Base-by-base conservation (phyloP, 2,888 invertebrate genomes). In the Cerastis leucographa region DNA sequence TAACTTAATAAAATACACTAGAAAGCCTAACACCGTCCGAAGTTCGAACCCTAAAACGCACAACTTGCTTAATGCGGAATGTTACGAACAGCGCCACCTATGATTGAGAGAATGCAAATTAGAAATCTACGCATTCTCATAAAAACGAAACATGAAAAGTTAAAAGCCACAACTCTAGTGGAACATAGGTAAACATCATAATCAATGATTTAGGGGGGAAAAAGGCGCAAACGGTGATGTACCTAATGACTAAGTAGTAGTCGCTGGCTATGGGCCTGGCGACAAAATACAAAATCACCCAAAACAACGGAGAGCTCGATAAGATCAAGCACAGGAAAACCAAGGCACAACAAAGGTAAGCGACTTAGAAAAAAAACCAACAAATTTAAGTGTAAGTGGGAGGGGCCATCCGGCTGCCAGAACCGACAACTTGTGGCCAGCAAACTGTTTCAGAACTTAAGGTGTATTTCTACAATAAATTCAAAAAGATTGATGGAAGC, bases 1-100 rank as follows among this genome's bases (percentile, higher is more conserved):
- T 9, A 0, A 2, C n/a, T 4, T 22, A 17, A 42, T 14, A 19
- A 19, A 61, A 54, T 22, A 17, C 42, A 56, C 5, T 11, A n/a
- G n/a, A 40, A 49, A 35, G 9, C 0, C 7, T 49, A 3, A 8
- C 19, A 11, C 14, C 9, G 11, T 44, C 9, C 17, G 14, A n/a
- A n/a, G n/a, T n/a, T n/a, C n/a, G n/a, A n/a, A n/a, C 25, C 49
- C 59, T 19, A 8, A 49, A 78, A 69, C 29, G 12, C 46, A 14
- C 19, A 14, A 8, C 11, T 44, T 66, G 65, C 7, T 35, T 67
- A 46, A 56, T 14, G 1, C n/a, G 29, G 29, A 56, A 54, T 12
- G 22, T 25, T 42, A 68, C 67, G 19, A 64, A 35, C 84, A 81
- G 84, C 84, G 81, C 80, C 81, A 82, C 42, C 84, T 82, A 79